Evolutionary conservation across 2,888 invertebrate species (phyloP), one percentile per base, ranked within the genome.

Genomic region (Eupelmus urozonus): DNA sequence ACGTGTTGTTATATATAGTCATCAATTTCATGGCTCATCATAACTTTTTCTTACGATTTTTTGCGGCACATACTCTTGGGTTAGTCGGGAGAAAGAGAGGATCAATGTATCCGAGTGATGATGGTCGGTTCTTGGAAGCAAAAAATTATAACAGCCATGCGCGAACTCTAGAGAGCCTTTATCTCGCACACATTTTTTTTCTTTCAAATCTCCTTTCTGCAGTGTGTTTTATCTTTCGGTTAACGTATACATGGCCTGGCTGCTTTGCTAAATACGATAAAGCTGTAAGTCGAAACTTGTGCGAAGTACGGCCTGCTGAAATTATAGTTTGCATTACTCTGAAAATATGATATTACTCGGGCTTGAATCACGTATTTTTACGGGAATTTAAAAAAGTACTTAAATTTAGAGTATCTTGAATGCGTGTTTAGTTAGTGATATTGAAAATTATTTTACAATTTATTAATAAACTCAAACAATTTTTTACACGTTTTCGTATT

Each of bases 71-170:
- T 13, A 51, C 1, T 29, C 13, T 11, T 34, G 34, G 3, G 34
- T 5, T 34, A 9, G 13, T 45, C 45, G 16, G 9, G 34, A 7
- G 11, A 5, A 11, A 53, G 27, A 70, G 49, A 63, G 65, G 74
- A 73, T 59, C 66, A 45, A 9, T 34, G 49, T 25, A 29, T 49
- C 49, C 4, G 53, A 66, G 29, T 20, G 57, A 29, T 40, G 23
- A 25, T 18, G 65, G 55, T 40, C 49, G 3, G 29, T 75, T 75
- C 74, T 51, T 9, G 7, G 67, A 67, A 75, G 29, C 27, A 59
- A 45, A 59, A 67, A 60, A 57, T 11, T n/a, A 27, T 42, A 49
- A n/a, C 27, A 34, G 40, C 4, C 57, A 45, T 27, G 34, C 16
- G 18, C 20, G 16, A 27, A 27, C 7, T 27, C 42, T 1, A 34